Conservation (phyloP, 2,888 invertebrate species). For the Rhamphomyia laevipes region DNA sequence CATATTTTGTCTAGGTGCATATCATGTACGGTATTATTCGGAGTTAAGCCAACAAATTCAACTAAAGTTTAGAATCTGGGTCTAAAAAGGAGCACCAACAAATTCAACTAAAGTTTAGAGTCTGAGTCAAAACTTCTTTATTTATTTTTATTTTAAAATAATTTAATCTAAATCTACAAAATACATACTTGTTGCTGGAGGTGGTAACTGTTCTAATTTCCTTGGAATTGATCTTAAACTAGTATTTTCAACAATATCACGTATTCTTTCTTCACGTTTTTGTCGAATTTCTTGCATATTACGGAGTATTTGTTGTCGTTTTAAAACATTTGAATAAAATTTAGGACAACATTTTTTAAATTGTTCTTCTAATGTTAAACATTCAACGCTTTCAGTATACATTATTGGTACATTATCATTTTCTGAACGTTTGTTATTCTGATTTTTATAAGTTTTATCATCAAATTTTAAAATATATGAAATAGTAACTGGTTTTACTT, state of each 20-base stretch:
- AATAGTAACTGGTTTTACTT: slow-evolving; percentile 28
- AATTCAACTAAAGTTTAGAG: no score
- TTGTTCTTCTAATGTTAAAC: slow-evolving; percentile 51
- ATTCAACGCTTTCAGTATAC: slow-evolving; percentile 25
- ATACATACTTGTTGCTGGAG: slow-evolving; percentile 33
- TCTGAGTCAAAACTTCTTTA: no score
- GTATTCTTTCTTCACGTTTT: slow-evolving; percentile 25
- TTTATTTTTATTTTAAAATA: slow-evolving; percentile 1
- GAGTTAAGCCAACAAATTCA: no score
- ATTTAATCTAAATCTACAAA: not conserved
- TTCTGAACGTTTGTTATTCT: not conserved
- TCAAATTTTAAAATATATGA: slow-evolving; percentile 31
- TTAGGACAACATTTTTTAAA: slow-evolving; percentile 57
- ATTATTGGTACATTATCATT: slow-evolving; percentile 5
- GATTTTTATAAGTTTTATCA: slow-evolving; percentile 6
- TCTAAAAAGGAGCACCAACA: no score
- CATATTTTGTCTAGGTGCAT: no score
- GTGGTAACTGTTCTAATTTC: slow-evolving; percentile 28
- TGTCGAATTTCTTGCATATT: slow-evolving; percentile 28
- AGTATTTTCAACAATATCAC: slow-evolving; percentile 26
- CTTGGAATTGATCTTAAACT: slow-evolving; percentile 26
- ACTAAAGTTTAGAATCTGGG: no score
- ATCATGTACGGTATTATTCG: no score
- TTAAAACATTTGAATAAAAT: slow-evolving; percentile 46
- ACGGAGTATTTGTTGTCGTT: slow-evolving; percentile 29